These are phyloP conservation scores for Garrulus glandarius DNA, from an alignment of 2,797 vertebrate genomes.

Conservation along the genomic window DNA sequence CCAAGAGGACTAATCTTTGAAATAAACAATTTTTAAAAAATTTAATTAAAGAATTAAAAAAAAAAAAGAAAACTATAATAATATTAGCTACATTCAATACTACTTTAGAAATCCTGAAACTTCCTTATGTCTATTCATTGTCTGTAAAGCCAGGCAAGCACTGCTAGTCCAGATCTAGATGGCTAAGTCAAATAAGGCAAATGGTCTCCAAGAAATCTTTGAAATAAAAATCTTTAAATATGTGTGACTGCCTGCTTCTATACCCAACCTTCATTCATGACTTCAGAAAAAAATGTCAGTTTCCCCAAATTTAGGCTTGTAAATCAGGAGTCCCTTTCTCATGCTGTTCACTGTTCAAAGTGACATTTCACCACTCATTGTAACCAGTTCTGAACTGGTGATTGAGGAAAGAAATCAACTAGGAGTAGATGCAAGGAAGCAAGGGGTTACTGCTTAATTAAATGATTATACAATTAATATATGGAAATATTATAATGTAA, in stretches of 20 bases:
- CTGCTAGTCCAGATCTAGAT: not conserved
- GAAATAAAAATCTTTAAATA: not conserved
- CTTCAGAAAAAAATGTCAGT: not conserved
- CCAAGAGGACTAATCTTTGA: not conserved
- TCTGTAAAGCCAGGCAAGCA: not conserved
- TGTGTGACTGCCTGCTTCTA: not conserved
- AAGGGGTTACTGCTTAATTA: not conserved
- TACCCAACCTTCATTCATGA: not conserved
- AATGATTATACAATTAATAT: not conserved
- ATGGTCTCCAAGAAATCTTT: not conserved
- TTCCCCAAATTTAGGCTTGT: not conserved
- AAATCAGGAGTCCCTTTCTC: not conserved
- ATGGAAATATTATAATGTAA: not conserved
- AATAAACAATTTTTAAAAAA: not conserved
- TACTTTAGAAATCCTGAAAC: not conserved
- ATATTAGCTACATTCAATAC: not conserved
- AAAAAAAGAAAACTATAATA: not conserved
- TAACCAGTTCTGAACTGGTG: not conserved
- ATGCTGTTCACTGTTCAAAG: not conserved
- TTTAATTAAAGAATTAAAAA: too few species aligned
- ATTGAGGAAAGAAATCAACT: not conserved
- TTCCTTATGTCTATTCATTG: not conserved
- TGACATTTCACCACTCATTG: not conserved
- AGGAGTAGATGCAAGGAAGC: not conserved
- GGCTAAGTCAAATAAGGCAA: not conserved